Conservation (phyloP, 2,797 vertebrate genomes). For the Xenopus petersii region DNA sequence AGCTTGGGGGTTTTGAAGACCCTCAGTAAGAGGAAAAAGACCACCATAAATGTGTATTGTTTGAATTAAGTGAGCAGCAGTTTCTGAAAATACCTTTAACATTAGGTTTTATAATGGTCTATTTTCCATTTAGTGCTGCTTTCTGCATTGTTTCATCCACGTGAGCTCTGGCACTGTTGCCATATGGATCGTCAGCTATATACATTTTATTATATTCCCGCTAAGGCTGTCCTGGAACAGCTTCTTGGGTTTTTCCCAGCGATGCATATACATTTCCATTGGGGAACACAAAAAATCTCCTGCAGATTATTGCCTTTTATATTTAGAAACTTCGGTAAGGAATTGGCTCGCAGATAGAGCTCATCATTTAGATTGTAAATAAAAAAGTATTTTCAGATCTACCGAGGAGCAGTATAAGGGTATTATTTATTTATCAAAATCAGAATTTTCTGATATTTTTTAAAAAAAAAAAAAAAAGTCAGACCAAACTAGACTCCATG, state of each 20-base stretch:
- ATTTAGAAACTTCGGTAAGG: constrained; percentile 26
- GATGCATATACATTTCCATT: constrained; percentile 9
- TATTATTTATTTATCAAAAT: no score
- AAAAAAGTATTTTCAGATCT: constrained; percentile 20
- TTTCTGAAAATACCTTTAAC: no score
- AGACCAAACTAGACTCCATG: no score
- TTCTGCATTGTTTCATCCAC: not conserved
- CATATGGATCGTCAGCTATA: not conserved
- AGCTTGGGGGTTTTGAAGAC: not conserved
- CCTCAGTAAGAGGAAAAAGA: no score
- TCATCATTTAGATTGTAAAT: not conserved
- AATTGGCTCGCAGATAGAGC: constrained; percentile 15
- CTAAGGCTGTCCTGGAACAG: not conserved
- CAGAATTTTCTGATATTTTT: no score
- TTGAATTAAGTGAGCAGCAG: no score
- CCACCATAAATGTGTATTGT: no score
- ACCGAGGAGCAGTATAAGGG: not conserved
- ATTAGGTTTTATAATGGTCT: not conserved
- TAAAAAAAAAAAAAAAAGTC: no score
- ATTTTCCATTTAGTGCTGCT: not conserved
- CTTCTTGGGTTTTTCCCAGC: constrained; percentile 3
- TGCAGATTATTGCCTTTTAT: constrained; percentile 16
- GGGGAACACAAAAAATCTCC: not conserved
- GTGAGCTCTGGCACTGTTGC: no score
- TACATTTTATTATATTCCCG: constrained; percentile 11